phyloP scores from a whole-genome alignment of 2,113 vertebrate species.

The Narcine bancroftii region DNA sequence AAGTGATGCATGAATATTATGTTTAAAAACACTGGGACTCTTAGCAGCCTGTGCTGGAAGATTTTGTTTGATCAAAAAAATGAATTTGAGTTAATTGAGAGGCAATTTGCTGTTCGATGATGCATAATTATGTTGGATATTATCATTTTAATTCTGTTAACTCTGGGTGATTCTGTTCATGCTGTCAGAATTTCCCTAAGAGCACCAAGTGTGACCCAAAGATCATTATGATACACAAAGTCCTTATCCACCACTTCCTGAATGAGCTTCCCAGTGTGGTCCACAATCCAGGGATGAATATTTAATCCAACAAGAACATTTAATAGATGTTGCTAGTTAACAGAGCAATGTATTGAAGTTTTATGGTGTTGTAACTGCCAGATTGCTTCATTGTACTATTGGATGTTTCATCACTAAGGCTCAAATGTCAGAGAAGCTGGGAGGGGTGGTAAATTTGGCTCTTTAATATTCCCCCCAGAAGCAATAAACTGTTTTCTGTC shows the following conservation, averaged over 20 bases:
- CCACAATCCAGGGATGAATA: not conserved
- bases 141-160: not conserved
- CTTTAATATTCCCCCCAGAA: not conserved
- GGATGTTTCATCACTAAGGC: not conserved
- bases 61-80: not conserved
- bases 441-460: not conserved
- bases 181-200: not conserved
- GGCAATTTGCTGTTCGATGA: not conserved
- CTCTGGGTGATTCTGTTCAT: not conserved
- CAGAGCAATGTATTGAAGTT: not conserved
- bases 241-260: not conserved
- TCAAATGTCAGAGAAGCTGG: not conserved
- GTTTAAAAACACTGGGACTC: not conserved
- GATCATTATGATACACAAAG: not conserved
- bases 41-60: not conserved
- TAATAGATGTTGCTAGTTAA: not conserved
- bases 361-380: not conserved
- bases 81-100: not conserved
- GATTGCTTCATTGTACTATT: not conserved
- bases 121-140: not conserved
- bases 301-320: no score
- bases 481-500: not conserved
- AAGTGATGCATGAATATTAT: not conserved
- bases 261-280: not conserved
- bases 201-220: not conserved